Conservation (phyloP, 2,797 vertebrate species). For the Myiotriccus ornatus region DNA sequence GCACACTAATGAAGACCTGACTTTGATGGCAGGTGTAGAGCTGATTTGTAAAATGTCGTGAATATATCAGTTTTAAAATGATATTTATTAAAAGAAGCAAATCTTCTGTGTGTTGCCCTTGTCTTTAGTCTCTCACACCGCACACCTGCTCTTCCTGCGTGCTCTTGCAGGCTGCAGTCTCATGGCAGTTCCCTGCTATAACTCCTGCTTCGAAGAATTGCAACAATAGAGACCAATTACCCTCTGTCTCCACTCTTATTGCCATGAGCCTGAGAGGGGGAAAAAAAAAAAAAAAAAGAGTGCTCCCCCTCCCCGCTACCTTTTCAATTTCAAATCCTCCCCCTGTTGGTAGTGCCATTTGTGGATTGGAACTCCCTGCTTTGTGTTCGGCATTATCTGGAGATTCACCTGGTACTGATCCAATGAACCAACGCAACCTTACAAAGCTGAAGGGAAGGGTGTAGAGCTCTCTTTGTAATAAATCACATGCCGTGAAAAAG, state of each 20-base stretch:
- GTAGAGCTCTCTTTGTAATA: conserved; percentile 55
- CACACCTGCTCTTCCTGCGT: neutral
- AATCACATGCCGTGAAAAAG: conserved; percentile 63
- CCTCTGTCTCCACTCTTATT: neutral
- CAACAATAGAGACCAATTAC: neutral
- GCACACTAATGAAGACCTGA: conserved; percentile 13
- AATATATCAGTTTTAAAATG: neutral
- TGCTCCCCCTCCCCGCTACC: neutral
- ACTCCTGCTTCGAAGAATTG: neutral
- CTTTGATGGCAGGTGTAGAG: neutral
- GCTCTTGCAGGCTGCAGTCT: neutral
- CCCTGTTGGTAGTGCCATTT: neutral
- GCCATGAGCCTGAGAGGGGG: neutral
- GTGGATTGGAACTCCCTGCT: conserved; percentile 34
- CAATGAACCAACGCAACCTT: conserved; percentile 41
- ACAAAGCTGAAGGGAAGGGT: conserved; percentile 54
- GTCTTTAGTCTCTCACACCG: neutral
- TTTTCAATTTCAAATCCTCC: conserved; percentile 8
- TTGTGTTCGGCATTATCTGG: conserved; percentile 54
- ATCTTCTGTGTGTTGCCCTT: neutral
- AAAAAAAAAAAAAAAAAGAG: neutral
- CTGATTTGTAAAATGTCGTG: neutral
- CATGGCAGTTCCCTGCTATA: neutral
- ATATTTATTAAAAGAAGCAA: conserved; percentile 16
- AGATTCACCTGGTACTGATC: conserved; percentile 61